A percentile compares a stretch with the other conserved stretches of the same genome.
Conservation (phyloP, 2,888 invertebrate species). For the Sarcophaga caerulescens region DNA sequence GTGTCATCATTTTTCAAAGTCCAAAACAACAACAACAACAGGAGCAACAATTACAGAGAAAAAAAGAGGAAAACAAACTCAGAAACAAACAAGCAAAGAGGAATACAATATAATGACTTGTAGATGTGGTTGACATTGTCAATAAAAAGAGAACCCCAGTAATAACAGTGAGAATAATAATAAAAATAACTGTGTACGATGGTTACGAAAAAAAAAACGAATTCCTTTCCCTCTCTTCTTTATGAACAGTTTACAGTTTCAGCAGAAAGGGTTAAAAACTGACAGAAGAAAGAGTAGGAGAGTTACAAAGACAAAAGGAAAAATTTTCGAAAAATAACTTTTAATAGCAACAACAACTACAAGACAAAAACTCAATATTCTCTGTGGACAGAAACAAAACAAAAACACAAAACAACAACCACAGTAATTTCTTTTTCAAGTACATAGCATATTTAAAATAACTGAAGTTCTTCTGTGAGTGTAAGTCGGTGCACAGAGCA, state of each 20-base stretch:
- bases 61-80: neutral
- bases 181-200: neutral
- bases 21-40: neutral
- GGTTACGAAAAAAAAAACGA: neutral
- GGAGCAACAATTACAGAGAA: too few relatives aligned
- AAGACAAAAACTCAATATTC: neutral
- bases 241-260: too few relatives aligned
- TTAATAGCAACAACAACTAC: neutral
- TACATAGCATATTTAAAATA: neutral
- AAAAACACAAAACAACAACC: neutral
- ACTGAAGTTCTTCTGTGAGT: neutral
- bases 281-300: too few relatives aligned
- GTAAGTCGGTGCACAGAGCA: neutral
- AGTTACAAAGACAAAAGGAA: too few relatives aligned
- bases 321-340: too few relatives aligned
- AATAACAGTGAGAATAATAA: conserved; percentile 12
- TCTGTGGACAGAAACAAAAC: neutral
- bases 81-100: neutral
- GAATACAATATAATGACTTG: conserved; percentile 40
- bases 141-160: conserved; percentile 32
- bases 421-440: neutral
- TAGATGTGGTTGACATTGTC: conserved; percentile 58
- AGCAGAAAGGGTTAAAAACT: too few relatives aligned
- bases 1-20: conserved; percentile 54
- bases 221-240: too few relatives aligned